These are phyloP conservation scores for Bovichtus variegatus DNA, from an alignment of 2,797 vertebrate species.

Conservation along the genomic window DNA sequence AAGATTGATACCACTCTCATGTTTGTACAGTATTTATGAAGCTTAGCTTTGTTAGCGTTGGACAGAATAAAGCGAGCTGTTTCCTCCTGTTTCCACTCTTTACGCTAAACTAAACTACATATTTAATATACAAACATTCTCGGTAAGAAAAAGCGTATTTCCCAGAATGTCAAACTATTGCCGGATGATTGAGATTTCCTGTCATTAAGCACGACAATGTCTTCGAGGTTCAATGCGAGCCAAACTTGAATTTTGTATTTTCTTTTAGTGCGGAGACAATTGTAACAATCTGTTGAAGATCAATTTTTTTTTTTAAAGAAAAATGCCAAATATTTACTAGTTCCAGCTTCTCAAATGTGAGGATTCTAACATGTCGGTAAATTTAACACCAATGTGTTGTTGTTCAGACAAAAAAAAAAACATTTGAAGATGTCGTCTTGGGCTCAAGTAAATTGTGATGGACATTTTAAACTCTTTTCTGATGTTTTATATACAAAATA, in stretches of 20 bases:
- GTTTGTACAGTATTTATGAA: background rate
- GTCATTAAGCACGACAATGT: background rate
- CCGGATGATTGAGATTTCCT: background rate
- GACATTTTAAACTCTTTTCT: background rate
- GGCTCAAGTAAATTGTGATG: background rate
- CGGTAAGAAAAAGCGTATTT: background rate
- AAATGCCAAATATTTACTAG: background rate
- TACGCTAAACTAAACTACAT: background rate
- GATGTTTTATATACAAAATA: slow-evolving; percentile 5
- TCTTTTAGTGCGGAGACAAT: background rate
- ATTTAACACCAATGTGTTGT: background rate
- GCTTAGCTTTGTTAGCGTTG: background rate
- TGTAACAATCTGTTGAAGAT: background rate
- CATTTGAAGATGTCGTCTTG: background rate
- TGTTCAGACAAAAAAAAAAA: background rate
- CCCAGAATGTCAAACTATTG: background rate
- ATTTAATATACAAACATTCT: background rate
- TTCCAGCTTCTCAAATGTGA: background rate
- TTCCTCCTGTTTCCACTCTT: background rate
- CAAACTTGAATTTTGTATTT: background rate
- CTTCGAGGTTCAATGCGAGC: background rate
- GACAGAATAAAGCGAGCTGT: background rate
- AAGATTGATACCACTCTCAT: background rate
- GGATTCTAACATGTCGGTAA: background rate
- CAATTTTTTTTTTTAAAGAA: background rate